Base-by-base conservation (phyloP, 2,113 vertebrate genomes). In the Protobothrops flavoviridis region DNA sequence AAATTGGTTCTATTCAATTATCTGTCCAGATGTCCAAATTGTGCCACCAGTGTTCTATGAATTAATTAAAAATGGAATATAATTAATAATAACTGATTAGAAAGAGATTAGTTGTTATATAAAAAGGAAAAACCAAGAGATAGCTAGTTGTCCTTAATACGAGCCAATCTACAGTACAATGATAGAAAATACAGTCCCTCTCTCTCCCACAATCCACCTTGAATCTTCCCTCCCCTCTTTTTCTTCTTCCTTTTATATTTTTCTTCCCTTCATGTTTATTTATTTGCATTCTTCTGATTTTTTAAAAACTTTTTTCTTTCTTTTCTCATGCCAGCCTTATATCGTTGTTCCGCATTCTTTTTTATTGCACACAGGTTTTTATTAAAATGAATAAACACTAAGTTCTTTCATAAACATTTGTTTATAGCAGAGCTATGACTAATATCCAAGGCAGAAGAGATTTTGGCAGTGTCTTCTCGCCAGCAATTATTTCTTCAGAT, bases 61-160 rank as follows among this genome's bases (percentile, higher is more conserved):
- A 98, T 98, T 97, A 98, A 98, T 98, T 98, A 98, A 97, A 98
- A 98, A 98, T 88, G 93, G 97, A 98, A 98, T 98, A 98, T 98
- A 98, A 98, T 98, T 98, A 98, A 98, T 98, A 98, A 99, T 98
- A 98, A 98, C 98, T 98, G 98, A 98, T 99, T 98, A 98, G 98
- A 98, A 97, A 97, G 97, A 98, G 98, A 98, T 98, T 98, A 98
- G 97, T 98, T 98, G 97, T 98, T 98, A 98, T 96, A 98, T 98
- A 98, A 98, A 98, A 98, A 98, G 96, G 97, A 97, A 97, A 98
- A 98, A 98, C 98, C 98, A 97, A 98, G 97, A 98, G 97, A 97
- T 96, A 97, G 97, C 98, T 98, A 98, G 98, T 98, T 98, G 97
- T 97, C 97, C 97, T 98, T 98, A 98, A 98, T 98, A 98, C 97